A percentile compares a stretch with the other conserved stretches of the same genome.
phyloP scores from a whole-genome alignment of 2,797 vertebrate species.

The Bryconaethiops microstoma region DNA sequence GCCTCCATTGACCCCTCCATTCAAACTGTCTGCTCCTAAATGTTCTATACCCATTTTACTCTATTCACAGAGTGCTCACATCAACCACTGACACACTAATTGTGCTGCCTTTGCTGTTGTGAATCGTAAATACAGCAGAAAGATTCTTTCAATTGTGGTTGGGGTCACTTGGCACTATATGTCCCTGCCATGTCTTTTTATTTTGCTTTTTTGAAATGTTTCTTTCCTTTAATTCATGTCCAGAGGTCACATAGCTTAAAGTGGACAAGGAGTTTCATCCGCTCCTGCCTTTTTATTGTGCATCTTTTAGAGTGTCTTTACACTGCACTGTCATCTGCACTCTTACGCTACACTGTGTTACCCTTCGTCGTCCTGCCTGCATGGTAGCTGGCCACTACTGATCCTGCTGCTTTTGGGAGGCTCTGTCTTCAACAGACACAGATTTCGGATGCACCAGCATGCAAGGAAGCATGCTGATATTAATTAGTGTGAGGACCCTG shows the following conservation, averaged over 20 bases:
- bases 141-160: neutral
- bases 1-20: constrained; percentile 25
- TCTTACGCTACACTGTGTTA: too few relatives aligned
- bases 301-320: neutral
- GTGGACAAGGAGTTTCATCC: neutral
- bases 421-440: constrained; percentile 70
- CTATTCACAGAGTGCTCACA: constrained; percentile 39
- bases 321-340: neutral
- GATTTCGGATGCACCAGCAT: constrained; percentile 63
- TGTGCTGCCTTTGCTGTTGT: constrained; percentile 36
- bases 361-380: constrained; percentile 3
- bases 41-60: constrained; percentile 27
- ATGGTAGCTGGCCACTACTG: constrained; percentile 18
- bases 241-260: neutral
- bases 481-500: constrained; percentile 68
- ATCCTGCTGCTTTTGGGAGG: constrained; percentile 51
- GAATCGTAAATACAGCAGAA: constrained; percentile 27
- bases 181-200: neutral
- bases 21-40: constrained; percentile 23
- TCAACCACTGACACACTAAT: constrained; percentile 47
- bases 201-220: neutral
- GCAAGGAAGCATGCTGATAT: constrained; percentile 72
- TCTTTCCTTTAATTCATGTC: neutral
- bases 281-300: neutral
- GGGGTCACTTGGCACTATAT: neutral